Evolutionary conservation across 1,140 invertebrate species (phyloP), one percentile per base, ranked within the genome.

Genomic region (Drosophila ananassae): DNA sequence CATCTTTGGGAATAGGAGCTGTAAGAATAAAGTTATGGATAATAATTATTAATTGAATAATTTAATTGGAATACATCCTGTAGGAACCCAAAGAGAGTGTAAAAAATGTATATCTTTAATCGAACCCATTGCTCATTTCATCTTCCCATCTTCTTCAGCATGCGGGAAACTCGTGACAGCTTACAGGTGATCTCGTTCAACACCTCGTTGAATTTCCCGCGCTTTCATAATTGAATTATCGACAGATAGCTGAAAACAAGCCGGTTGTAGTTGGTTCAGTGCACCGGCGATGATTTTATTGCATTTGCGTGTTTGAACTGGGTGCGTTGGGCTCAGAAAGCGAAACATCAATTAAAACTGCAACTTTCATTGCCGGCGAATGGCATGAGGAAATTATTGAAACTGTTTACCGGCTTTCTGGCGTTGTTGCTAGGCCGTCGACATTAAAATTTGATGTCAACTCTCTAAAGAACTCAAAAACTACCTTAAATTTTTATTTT

Each of bases 271-370:
- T 44, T 64, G 52, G 41, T 55, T 58, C 47, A 71, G 25, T 82
- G 79, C 59, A 66, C 61, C 51, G 54, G 25, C 46, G 46, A 12
- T 28, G 41, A 24, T 61, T 61, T 80, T 67, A 80, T 64, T 75
- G 63, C 74, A 79, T 39, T 57, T 59, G 66, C 73, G 62, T 85
- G 81, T 72, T 60, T 52, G 39, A 57, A 57, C 44, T 75, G 52
- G 60, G 56, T 85, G 68, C 66, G 73, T 57, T 81, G 76, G 55
- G 66, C 66, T 85, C 79, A 87, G 83, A 87, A 87, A 87, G 83
- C 83, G 83, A 79, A 87, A 73, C 83, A 81, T 55, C 68, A 67
- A 81, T 78, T 81, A 79, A 85, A 78, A 73, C 17, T 69, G 71
- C 68, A 73, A 82, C 79, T 82, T 82, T 82, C 79, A 76, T 82